Base-by-base conservation (phyloP, 2,888 invertebrate species). In the Aproaerema taeniolella region DNA sequence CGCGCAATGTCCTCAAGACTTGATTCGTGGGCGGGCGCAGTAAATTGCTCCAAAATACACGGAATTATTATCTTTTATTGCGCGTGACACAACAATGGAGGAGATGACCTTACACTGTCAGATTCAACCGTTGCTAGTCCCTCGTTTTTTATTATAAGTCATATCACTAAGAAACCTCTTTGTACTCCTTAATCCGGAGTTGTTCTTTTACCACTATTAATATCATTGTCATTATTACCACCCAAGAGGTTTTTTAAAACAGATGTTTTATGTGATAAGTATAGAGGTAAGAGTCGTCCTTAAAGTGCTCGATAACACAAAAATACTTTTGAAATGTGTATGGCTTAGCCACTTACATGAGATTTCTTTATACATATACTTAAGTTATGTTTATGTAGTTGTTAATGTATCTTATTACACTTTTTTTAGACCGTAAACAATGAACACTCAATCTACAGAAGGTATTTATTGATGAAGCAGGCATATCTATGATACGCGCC, bases 11-110 rank as follows among this genome's bases (percentile, higher is more conserved):
- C n/a, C n/a, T n/a, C n/a, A n/a, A n/a, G n/a, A n/a, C n/a, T n/a
- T n/a, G 20, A 8, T 47, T 53, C 61, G 74, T 76, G 66, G 73
- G 74, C 71, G 69, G 71, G 61, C 58, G 47, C 58, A 61, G 61
- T 59, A 72, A 76, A 78, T 77, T 74, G 70, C 72, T 74, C 76
- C 69, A 74, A 78, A 81, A 81, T 67, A 73, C 68, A 79, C 72
- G 67, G 74, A 75, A 72, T 72, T 60, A 72, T 80, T 71, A 78
- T 77, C 68, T 78, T 73, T 73, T 78, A 76, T 68, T 68, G 66
- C 68, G 62, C 73, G 66, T 70, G 76, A 69, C 74, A 72, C 68
- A 73, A 82, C 77, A 81, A 82, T 80, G 72, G 72, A 53, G 46
- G 55, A 68, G 69, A 72, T 76, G 80, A 75, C 81, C 82, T 82